Evolutionary conservation across 2,888 invertebrate genomes (phyloP).

Genomic region (Netelia melanura): DNA sequence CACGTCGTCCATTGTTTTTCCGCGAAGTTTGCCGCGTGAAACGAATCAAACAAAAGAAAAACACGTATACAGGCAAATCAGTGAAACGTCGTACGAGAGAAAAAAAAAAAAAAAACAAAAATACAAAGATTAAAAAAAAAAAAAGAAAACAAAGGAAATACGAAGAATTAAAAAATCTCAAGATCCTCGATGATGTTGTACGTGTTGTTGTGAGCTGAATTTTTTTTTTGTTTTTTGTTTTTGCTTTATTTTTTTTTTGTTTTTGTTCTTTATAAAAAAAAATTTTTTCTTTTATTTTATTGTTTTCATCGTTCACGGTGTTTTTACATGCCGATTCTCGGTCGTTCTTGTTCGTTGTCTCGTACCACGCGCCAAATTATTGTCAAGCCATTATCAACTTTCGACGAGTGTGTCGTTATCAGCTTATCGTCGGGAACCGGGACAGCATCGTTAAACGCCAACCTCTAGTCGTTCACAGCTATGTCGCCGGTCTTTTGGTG

Average conservation of each 20-base stretch:
- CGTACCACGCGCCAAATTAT: conserved; percentile 24
- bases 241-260: neutral
- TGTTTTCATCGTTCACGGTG: neutral
- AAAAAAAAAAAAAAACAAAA: too few species aligned
- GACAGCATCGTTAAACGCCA: neutral
- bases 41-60: too few species aligned
- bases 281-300: neutral
- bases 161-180: conserved; percentile 3
- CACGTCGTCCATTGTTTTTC: too few species aligned
- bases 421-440: conserved; percentile 17
- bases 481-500: conserved; percentile 82
- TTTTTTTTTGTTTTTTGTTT: conserved; percentile 39
- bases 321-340: conserved; percentile 1
- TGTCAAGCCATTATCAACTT: conserved; percentile 20
- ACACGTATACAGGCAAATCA: neutral
- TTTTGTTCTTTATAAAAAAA: too few species aligned
- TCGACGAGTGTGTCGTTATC: conserved; percentile 21
- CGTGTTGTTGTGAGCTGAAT: conserved; percentile 54
- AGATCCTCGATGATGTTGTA: conserved; percentile 28
- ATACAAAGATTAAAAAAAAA: too few species aligned
- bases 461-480: conserved; percentile 39
- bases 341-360: neutral
- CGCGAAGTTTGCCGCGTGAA: too few species aligned
- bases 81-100: neutral
- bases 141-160: neutral